phyloP scores from a whole-genome alignment of 2,888 invertebrate species.

The Epiblema foenella region DNA sequence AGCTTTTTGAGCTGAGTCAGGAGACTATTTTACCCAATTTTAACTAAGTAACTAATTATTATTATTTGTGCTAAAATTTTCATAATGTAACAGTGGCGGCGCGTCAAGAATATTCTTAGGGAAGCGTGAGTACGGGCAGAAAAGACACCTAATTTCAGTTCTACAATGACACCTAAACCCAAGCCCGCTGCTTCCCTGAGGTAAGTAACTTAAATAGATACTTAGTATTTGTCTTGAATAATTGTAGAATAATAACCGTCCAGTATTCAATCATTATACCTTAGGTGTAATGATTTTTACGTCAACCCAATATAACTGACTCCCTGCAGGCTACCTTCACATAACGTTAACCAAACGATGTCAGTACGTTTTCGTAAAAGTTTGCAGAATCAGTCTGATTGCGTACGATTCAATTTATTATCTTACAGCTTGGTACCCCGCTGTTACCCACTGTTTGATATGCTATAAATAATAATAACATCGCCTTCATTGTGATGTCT shows the following conservation, averaged over 20 bases:
- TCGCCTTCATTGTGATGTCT: constrained; percentile 25
- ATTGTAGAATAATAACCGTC: not conserved
- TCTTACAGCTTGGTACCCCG: constrained; percentile 35
- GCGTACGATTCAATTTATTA: constrained; percentile 37
- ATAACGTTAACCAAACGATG: not conserved
- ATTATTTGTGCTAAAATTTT: too few species aligned
- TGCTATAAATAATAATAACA: constrained; percentile 38
- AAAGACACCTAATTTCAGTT: too few species aligned
- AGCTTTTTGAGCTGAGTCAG: too few species aligned
- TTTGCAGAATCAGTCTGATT: constrained; percentile 21
- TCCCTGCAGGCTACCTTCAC: not conserved
- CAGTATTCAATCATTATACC: not conserved
- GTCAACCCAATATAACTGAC: not conserved
- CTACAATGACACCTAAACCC: too few species aligned
- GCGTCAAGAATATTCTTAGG: too few species aligned
- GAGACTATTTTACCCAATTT: too few species aligned
- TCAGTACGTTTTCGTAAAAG: constrained; percentile 5
- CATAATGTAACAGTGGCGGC: too few species aligned
- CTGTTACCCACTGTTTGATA: constrained; percentile 26
- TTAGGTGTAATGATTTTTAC: constrained; percentile 1
- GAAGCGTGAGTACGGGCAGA: too few species aligned
- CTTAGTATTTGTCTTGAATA: not conserved
- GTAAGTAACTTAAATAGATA: not conserved
- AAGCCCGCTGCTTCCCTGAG: not conserved
- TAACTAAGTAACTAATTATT: too few species aligned